Base-by-base conservation (phyloP, 2,888 invertebrate species). In the Atherix ibis region DNA sequence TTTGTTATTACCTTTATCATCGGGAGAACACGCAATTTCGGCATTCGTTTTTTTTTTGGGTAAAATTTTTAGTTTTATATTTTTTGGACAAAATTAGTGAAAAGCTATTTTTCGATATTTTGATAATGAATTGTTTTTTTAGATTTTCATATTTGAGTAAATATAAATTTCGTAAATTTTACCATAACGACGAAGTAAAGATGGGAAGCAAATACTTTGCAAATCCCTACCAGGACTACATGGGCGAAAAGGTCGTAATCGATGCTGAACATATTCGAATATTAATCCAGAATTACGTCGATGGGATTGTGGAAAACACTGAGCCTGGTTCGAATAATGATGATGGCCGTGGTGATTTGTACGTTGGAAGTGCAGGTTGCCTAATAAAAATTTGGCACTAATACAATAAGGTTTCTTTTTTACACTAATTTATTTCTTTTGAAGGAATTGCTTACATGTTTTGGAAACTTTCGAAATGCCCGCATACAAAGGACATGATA, bases 381-480 rank as follows among this genome's bases (percentile, higher is more conserved):
- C 9, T 34, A 3, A 18, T 26, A 22, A 22, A 22, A 22, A 22
- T 10, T 22, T 22, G 22, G 10, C 22, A 22, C 10, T 22, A 8
- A 22, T 8, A 22, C 22, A 8, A 10, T 10, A 6, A 22, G 22
- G 6, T 8, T 10, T 8, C 22, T 22, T 22, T 10, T 10, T 6
- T 22, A 22, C 22, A 8, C 6, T 8, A 22, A 22, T 22, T 22
- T 10, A 8, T 6, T 18, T 12, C 12, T 13, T n/a, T 35, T 36
- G 16, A 28, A 48, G 82, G 87, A 8, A 67, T 81, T 31, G 71
- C 79, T 0, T 87, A 71, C 51, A 81, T 81, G 77, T 77, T 76
- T 48, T 75, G 77, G 53, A 70, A 74, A 47, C 51, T 85, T 33
- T 66, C 72, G 12, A 69, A 70, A 49, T 67, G 70, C 30, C 55